A percentile compares a stretch with the other conserved stretches of the same genome.
Conservation (phyloP, 2,888 invertebrate species). For the Autographa pulchrina region DNA sequence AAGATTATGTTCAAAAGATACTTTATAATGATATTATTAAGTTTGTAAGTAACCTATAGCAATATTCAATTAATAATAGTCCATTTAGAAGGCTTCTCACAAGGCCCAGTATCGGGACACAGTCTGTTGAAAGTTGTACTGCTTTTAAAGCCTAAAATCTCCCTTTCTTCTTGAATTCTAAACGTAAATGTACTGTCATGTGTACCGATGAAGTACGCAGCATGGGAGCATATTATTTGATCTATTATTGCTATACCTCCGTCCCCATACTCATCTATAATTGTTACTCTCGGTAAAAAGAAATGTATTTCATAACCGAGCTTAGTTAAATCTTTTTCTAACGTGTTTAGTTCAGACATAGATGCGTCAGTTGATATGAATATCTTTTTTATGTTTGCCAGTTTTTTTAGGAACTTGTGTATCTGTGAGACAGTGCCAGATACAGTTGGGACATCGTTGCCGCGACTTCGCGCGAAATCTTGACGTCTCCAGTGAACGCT, state of each 20-base stretch:
- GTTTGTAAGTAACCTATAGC: not conserved
- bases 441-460: constrained; percentile 94
- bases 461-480: constrained; percentile 95
- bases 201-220: constrained; percentile 96
- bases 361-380: constrained; percentile 97
- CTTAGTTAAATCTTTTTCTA: constrained; percentile 80
- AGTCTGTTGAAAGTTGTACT: constrained; percentile 96
- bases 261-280: constrained; percentile 90
- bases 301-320: constrained; percentile 73
- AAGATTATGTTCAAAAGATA: no score
- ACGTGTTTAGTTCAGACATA: constrained; percentile 84
- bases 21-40: not conserved
- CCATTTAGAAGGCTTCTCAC: constrained; percentile 95
- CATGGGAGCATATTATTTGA: constrained; percentile 97
- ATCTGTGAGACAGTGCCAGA: constrained; percentile 94
- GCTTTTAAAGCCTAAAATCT: constrained; percentile 96
- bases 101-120: constrained; percentile 91
- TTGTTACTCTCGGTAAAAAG: constrained; percentile 80
- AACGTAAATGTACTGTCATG: constrained; percentile 98
- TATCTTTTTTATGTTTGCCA: constrained; percentile 80
- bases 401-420: constrained; percentile 87
- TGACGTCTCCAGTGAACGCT: constrained; percentile 96
- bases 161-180: constrained; percentile 98
- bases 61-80: constrained; percentile 90
- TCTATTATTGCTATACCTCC: constrained; percentile 98